A percentile compares a stretch with the other conserved stretches of the same genome.
Conservation (phyloP, 2,797 vertebrate species). For the Sebastes nivosus region DNA sequence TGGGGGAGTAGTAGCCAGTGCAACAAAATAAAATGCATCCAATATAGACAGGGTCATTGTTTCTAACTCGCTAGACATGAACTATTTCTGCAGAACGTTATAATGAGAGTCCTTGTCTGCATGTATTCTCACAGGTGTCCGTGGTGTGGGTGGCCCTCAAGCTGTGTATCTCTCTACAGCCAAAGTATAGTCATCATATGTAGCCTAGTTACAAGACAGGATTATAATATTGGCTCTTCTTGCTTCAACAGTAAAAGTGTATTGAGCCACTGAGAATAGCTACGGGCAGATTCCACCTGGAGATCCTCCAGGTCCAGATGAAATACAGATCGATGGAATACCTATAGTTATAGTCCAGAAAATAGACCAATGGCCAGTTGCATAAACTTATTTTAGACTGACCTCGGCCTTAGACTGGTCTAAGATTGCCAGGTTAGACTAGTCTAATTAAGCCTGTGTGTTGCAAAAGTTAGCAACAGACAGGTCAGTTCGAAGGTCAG, state of each 20-base stretch:
- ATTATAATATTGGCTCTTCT: background rate
- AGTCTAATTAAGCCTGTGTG: no score
- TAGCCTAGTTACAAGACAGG: background rate
- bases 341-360: background rate
- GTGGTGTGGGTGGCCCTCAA: background rate
- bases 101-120: constrained; percentile 11
- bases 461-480: no score
- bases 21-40: constrained; percentile 7
- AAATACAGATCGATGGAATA: background rate
- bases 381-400: no score
- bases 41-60: constrained; percentile 10
- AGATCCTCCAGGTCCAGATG: background rate
- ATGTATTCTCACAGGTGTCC: background rate
- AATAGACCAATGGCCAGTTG: background rate
- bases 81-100: constrained; percentile 18
- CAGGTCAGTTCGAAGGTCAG: no score
- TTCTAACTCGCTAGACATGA: constrained; percentile 10
- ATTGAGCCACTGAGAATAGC: background rate
- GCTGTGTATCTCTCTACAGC: background rate
- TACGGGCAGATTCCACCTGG: background rate
- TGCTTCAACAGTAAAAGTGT: background rate
- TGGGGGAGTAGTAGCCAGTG: background rate
- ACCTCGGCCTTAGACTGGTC: no score
- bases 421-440: no score
- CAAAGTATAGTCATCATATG: background rate